A percentile compares a stretch with the other conserved stretches of the same genome.
Evolutionary conservation across 2,888 invertebrate genomes (phyloP).

Genomic region (Minunthozetes semirufus): DNA sequence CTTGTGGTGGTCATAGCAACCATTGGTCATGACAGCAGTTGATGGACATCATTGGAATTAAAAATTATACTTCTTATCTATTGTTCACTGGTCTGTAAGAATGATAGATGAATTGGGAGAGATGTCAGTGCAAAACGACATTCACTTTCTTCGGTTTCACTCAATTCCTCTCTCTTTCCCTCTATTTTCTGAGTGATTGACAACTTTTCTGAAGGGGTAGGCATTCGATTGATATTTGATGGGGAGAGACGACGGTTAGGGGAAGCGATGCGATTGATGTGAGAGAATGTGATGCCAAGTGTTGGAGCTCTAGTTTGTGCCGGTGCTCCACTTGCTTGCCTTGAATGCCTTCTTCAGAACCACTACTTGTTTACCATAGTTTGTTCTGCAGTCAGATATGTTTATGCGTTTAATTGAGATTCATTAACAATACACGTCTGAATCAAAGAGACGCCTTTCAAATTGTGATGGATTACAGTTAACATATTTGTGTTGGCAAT

Average conservation of each 20-base stretch:
- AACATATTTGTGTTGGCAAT: not conserved
- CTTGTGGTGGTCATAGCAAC: constrained; percentile 7
- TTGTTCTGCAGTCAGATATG: not conserved
- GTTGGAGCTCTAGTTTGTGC: not conserved
- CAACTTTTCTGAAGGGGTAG: constrained; percentile 20
- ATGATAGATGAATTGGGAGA: constrained; percentile 16
- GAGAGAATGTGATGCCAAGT: constrained; percentile 5
- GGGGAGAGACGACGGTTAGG: not conserved
- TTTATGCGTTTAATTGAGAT: constrained; percentile 24
- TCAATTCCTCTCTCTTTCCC: not conserved
- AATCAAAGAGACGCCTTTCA: constrained; percentile 18
- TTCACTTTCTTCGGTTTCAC: not conserved
- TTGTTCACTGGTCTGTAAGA: constrained; percentile 25
- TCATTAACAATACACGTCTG: constrained; percentile 22
- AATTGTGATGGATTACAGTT: constrained; percentile 26
- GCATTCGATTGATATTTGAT: constrained; percentile 8
- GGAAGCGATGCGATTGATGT: not conserved
- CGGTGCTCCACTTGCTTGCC: constrained; percentile 23
- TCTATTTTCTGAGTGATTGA: constrained; percentile 12
- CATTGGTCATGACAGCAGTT: not conserved
- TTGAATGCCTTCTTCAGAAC: constrained; percentile 13
- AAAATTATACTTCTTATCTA: constrained; percentile 31
- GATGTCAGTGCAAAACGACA: constrained; percentile 11
- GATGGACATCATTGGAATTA: constrained; percentile 27
- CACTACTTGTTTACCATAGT: constrained; percentile 16